phyloP scores from a whole-genome alignment of 2,797 vertebrate species.

The Potorous gilbertii region DNA sequence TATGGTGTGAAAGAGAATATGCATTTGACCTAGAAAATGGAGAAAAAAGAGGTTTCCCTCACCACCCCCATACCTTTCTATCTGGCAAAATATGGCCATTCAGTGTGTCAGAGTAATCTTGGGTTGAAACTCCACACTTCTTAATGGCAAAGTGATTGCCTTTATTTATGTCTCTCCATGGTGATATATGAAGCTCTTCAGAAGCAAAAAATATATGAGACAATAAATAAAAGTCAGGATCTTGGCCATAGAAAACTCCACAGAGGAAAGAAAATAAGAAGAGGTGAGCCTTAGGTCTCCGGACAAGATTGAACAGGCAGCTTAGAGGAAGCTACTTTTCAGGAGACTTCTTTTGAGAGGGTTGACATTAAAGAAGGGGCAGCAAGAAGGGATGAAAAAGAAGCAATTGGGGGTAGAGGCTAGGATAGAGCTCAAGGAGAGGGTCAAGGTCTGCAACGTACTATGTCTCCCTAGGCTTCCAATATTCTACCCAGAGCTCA shows the following conservation, averaged over 20 bases:
- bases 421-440: not conserved
- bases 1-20: not conserved
- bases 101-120: not conserved
- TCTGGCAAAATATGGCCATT: not conserved
- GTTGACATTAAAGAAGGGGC: not conserved
- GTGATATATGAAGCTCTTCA: conserved; percentile 38
- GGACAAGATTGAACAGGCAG: not conserved
- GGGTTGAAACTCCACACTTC: not conserved
- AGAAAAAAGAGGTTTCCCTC: not conserved
- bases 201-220: conserved; percentile 51
- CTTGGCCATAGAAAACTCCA: not conserved
- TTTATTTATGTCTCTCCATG: conserved; percentile 39
- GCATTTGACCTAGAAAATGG: not conserved
- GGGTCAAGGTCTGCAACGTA: not conserved
- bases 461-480: not conserved
- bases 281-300: not conserved
- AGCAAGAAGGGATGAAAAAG: not conserved
- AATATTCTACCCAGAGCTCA: not conserved
- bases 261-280: not conserved
- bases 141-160: not conserved
- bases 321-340: not conserved
- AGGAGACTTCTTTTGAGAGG: not conserved
- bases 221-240: conserved; percentile 7
- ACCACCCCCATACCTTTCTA: not conserved
- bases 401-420: not conserved